A percentile compares a stretch with the other conserved stretches of the same genome.
Evolutionary conservation across 2,888 invertebrate genomes (phyloP).

Genomic region (Drosophila gaucha): DNA sequence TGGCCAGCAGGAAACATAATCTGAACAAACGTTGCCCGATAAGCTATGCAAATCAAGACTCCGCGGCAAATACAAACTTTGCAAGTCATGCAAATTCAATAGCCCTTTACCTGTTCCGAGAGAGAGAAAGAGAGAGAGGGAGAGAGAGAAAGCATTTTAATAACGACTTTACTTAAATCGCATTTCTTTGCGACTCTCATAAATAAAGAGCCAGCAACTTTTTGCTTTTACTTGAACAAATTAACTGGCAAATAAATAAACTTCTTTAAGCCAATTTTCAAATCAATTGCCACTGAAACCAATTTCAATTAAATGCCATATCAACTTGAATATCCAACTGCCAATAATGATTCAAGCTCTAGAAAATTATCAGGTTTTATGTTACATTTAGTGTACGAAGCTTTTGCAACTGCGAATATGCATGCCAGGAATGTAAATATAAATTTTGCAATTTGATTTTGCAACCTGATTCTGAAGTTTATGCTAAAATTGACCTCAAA

Average conservation of each 20-base stretch:
- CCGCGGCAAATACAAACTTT: background rate
- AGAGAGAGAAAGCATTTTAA: no score
- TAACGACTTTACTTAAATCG: no score
- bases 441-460: conserved; percentile 4
- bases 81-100: background rate
- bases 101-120: background rate
- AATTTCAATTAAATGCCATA: background rate
- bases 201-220: background rate
- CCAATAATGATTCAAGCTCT: background rate
- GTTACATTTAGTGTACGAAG: no score
- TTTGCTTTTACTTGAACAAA: background rate
- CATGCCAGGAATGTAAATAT: background rate
- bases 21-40: conserved; percentile 1
- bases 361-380: no score
- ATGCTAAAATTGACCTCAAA: conserved; percentile 2
- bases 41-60: conserved; percentile 9
- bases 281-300: background rate
- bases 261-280: background rate
- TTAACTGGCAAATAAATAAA: background rate
- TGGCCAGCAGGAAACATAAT: conserved; percentile 7
- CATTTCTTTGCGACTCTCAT: background rate
- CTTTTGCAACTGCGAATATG: no score
- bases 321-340: background rate
- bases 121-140: no score
- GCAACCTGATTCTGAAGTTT: background rate